Evolutionary conservation across 1,140 invertebrate species (phyloP), one percentile per base, ranked within the genome.

Genomic region (Apis dorsata): DNA sequence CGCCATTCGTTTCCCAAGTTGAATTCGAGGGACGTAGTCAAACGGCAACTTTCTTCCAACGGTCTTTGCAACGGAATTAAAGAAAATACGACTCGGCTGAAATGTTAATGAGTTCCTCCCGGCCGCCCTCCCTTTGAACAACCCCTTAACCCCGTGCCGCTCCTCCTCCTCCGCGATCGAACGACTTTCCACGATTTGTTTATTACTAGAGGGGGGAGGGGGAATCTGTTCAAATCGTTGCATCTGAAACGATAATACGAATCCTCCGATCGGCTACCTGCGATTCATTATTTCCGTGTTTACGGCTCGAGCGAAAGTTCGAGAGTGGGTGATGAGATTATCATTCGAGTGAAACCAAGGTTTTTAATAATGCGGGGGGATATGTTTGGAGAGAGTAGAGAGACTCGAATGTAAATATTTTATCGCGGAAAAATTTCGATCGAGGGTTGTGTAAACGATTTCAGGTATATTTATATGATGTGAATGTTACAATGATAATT

Each of bases 101-200:
- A 80, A 80, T 55, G 78, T 72, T 80, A 80, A 80, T 63, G 78
- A 80, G 68, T 80, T 72, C 51, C 69, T 57, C 24, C 62, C 63
- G 44, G 66, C 57, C 10, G n/a, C n/a, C n/a, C 76, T 69, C 15
- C 44, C 68, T 79, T 79, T 71, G 77, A 79, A 71, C 24, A 28
- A 28, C 66, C 62, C n/a, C 24, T 71, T 71, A 60, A 60, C 55
- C 49, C 24, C 24, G 17, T 44, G 34, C 15, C 49, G 60, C 15
- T 10, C 28, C 34, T 13, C 21, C 21, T 9, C 13, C 21, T 24
- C 49, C 57, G 17, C 74, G 74, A 76, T 76, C 74, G 49, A 24
- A 65, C 24, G n/a, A n/a, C n/a, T n/a, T 76, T 53, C 28, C 49
- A 2, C n/a, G 28, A n/a, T 49, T 77, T 77, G 51, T 77, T 77